Base-by-base conservation (phyloP, 2,888 invertebrate genomes). In the Cheiracanthium punctorium region DNA sequence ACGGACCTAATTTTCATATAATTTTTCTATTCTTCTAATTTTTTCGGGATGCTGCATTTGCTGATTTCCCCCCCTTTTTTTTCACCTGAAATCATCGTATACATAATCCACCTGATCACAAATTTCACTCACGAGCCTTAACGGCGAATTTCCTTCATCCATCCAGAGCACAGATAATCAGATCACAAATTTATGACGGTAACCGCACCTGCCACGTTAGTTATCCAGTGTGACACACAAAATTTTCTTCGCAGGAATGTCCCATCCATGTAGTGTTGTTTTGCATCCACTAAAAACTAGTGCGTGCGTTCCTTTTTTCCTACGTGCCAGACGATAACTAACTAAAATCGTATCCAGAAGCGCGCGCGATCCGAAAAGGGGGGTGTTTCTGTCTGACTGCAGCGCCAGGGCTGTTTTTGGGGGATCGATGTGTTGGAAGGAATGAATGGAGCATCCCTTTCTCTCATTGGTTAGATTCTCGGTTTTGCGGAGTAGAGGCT, bases 391-490 rank as follows among this genome's bases (percentile, higher is more conserved):
- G n/a, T n/a, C n/a, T 58, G 80, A 80, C 80, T 32, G 65, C 72
- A 80, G 80, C 80, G 80, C 80, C 72, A 72, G 43, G 41, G 30
- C 10, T 10, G 8, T 28, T 32, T n/a, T 12, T 14, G 20, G 58
- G 69, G 30, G 71, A 71, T 71, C 64, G 71, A 71, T 58, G 72
- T 58, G 72, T 48, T 24, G 33, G 41, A 73, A 65, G 58, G 65
- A 80, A 80, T 72, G 80, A 80, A 80, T 80, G 80, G 72, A 71
- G 43, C 41, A 71, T 41, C 24, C 72, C 41, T 58, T 41, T 64
- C 65, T 43, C 64, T 69, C 72, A 80, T 80, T 80, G 80, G 80
- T 72, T 43, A 72, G 65, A 64, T 65, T 80, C 65, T 71, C 72
- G 65, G 52, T 48, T 32, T 67, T 67, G 77, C 69, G 69, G 41